A percentile compares a stretch with the other conserved stretches of the same genome.
phyloP scores from a whole-genome alignment of 1,140 invertebrate species.

The Drosophila littoralis region DNA sequence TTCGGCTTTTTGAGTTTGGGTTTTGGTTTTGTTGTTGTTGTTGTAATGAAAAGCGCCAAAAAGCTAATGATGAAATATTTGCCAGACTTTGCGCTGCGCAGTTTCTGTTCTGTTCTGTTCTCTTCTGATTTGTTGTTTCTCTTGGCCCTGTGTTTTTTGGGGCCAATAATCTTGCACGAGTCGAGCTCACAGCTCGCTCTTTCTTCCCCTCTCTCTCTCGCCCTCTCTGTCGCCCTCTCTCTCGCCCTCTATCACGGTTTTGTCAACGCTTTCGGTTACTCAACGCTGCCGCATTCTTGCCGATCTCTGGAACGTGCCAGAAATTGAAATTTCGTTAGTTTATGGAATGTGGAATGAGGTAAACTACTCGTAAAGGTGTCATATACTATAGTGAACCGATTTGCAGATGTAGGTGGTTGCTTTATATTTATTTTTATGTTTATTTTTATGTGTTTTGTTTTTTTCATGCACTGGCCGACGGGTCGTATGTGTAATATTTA shows the following conservation, averaged over 20 bases:
- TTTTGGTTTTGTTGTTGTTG: slow-evolving; percentile 32
- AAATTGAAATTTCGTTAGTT: slow-evolving; percentile 51
- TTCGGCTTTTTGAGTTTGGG: slow-evolving; percentile 43
- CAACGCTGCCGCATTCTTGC: slow-evolving; percentile 45
- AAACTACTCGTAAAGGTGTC: slow-evolving; percentile 13
- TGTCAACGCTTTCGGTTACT: slow-evolving; percentile 11
- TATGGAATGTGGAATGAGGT: slow-evolving; percentile 36
- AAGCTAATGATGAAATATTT: slow-evolving; percentile 79
- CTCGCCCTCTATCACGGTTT: neutral
- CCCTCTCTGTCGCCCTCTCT: neutral
- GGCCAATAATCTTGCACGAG: slow-evolving; percentile 61
- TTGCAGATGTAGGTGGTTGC: slow-evolving; percentile 19
- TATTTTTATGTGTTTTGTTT: too few species aligned
- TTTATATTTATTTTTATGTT: too few species aligned
- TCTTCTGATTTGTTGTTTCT: neutral
- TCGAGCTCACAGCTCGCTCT: slow-evolving; percentile 23
- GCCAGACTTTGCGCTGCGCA: slow-evolving; percentile 67
- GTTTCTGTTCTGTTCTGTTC: slow-evolving; percentile 41
- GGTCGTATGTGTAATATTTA: slow-evolving; percentile 69
- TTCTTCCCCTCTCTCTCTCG: neutral
- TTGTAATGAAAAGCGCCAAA: slow-evolving; percentile 75
- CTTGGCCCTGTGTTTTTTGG: slow-evolving; percentile 31
- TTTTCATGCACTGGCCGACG: slow-evolving; percentile 10
- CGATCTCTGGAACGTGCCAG: slow-evolving; percentile 57
- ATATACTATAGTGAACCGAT: slow-evolving; percentile 3